These are phyloP conservation scores for Thripadectes ignobilis DNA, from an alignment of 2,797 vertebrate species.

Conservation along the genomic window DNA sequence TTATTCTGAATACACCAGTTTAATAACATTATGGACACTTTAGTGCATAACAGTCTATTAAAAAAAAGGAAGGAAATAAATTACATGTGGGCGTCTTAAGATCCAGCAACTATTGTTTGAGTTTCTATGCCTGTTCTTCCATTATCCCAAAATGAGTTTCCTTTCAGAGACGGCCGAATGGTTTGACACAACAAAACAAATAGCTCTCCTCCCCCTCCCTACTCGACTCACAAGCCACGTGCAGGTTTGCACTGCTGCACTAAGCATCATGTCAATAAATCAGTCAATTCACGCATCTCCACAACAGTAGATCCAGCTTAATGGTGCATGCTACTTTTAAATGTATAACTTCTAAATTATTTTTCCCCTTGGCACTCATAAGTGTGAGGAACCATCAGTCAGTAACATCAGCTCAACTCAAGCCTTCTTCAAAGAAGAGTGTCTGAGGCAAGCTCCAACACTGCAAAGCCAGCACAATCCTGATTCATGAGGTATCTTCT, in stretches of 20 bases:
- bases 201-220: conserved; percentile 39
- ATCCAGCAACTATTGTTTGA: conserved; percentile 34
- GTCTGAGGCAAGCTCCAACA: not conserved
- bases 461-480: not conserved
- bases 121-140: conserved; percentile 45
- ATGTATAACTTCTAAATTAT: conserved; percentile 17
- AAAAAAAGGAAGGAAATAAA: conserved; percentile 42
- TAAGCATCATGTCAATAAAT: conserved; percentile 40
- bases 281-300: conserved; percentile 26
- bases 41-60: not conserved
- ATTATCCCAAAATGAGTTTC: conserved; percentile 64
- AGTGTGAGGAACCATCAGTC: not conserved
- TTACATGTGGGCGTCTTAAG: conserved; percentile 41
- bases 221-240: conserved; percentile 35
- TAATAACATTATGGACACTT: conserved; percentile 32
- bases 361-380: not conserved
- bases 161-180: conserved; percentile 60
- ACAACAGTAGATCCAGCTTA: conserved; percentile 31
- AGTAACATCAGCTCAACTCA: not conserved
- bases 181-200: conserved; percentile 55
- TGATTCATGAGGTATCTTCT: not conserved
- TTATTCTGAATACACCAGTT: not conserved
- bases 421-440: not conserved
- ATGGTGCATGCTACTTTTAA: conserved; percentile 30
- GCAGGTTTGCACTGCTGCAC: conserved; percentile 28